Evolutionary conservation across 2,888 invertebrate species (phyloP).

Genomic region (Pycnomerus fuliginosus): DNA sequence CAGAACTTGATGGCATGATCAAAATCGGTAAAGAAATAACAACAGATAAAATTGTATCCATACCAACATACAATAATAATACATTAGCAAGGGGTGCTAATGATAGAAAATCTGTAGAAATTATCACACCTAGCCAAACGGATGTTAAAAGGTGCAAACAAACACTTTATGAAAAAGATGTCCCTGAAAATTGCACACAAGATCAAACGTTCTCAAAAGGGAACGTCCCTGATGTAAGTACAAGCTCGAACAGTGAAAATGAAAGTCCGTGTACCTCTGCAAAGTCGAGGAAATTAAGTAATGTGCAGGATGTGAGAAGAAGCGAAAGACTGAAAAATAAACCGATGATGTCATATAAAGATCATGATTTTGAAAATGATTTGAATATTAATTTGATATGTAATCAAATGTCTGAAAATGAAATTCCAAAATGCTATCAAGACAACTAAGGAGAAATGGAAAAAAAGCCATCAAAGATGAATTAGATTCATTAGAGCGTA

Average conservation of each 20-base stretch:
- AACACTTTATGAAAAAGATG: background rate
- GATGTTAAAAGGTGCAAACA: no score
- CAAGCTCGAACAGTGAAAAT: background rate
- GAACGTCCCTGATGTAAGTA: background rate
- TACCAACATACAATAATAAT: no score
- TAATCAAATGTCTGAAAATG: background rate
- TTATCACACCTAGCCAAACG: no score
- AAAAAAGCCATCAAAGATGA: constrained; percentile 10
- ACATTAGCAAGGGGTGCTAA: background rate
- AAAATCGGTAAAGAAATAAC: constrained; percentile 1
- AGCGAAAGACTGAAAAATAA: constrained; percentile 4
- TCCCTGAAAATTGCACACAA: no score
- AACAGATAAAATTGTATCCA: no score
- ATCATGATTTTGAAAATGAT: background rate
- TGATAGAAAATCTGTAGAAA: background rate
- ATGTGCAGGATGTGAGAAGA: no score
- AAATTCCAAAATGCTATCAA: background rate
- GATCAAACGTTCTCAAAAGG: no score
- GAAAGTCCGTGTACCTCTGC: background rate
- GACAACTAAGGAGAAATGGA: constrained; percentile 7
- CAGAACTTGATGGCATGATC: background rate
- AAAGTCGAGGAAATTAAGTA: no score
- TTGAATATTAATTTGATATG: constrained; percentile 1
- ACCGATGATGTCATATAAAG: constrained; percentile 2
- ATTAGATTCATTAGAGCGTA: constrained; percentile 6